Evolutionary conservation across 2,888 invertebrate species (phyloP).

Genomic region (Mesorhabditis sp.): DNA sequence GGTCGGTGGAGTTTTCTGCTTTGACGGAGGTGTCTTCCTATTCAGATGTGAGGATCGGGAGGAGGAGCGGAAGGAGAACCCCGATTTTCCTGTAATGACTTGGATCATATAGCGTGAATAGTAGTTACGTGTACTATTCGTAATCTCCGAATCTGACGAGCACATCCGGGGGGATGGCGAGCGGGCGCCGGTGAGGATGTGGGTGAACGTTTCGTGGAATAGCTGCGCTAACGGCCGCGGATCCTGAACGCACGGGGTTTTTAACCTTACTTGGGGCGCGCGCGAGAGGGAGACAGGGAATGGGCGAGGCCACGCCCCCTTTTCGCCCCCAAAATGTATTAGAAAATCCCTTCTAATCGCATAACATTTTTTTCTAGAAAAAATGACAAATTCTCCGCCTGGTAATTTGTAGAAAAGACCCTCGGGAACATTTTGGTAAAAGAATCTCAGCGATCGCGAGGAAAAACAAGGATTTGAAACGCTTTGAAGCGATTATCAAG

Average conservation of each 20-base stretch:
- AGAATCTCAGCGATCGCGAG: too few species aligned
- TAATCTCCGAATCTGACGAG: constrained; percentile 44
- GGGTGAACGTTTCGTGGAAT: constrained; percentile 14
- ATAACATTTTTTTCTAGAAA: background rate
- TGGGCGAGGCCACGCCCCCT: too few species aligned
- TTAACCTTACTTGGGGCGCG: background rate
- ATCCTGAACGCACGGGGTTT: background rate
- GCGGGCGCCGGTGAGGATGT: constrained; percentile 34
- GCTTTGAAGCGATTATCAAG: too few species aligned
- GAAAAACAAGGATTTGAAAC: too few species aligned
- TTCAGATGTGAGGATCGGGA: constrained; percentile 29
- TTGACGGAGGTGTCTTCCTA: constrained; percentile 26
- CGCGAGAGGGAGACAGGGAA: too few species aligned
- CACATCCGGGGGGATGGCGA: constrained; percentile 47
- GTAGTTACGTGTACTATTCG: constrained; percentile 6
- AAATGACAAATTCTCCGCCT: too few species aligned
- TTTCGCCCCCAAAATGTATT: too few species aligned
- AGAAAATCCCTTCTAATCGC: too few species aligned
- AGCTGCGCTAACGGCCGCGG: background rate
- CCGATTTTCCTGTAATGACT: constrained; percentile 27
- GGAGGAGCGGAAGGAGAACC: constrained; percentile 31
- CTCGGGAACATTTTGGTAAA: too few species aligned
- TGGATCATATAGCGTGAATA: too few species aligned
- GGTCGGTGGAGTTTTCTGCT: constrained; percentile 19
- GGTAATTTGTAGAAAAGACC: too few species aligned